Conservation (phyloP, 1,140 invertebrate genomes). For the Drosophila burlai region DNA sequence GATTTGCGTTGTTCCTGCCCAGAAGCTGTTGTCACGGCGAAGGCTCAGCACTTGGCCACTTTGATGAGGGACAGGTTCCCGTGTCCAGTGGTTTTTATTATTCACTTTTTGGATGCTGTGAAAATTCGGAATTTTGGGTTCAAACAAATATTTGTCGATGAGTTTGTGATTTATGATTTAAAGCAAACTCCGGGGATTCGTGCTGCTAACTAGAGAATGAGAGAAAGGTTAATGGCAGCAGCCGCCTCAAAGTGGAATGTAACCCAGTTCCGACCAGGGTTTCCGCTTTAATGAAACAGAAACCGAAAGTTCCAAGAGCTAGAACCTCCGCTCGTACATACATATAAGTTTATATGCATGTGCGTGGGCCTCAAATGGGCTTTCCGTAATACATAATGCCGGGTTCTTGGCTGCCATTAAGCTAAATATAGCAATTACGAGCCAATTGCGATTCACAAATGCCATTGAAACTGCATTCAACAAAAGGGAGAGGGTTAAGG, state of each 20-base stretch:
- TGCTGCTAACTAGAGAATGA: neutral
- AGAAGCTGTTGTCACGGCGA: slow-evolving; percentile 73
- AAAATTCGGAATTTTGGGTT: slow-evolving; percentile 52
- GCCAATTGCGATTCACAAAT: slow-evolving; percentile 80
- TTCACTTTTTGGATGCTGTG: slow-evolving; percentile 54
- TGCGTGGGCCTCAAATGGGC: slow-evolving; percentile 29
- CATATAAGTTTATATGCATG: slow-evolving; percentile 3
- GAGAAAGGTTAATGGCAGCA: slow-evolving; percentile 31
- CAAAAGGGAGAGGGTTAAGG: slow-evolving; percentile 27
- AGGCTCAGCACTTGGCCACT: slow-evolving; percentile 30
- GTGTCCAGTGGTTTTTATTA: slow-evolving; percentile 10
- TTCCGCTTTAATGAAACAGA: slow-evolving; percentile 69
- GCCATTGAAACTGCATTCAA: slow-evolving; percentile 81
- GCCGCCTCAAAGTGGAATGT: slow-evolving; percentile 35
- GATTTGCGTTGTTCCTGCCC: slow-evolving; percentile 60
- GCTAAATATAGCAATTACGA: slow-evolving; percentile 81
- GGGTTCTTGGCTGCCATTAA: slow-evolving; percentile 72
- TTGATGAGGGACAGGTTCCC: slow-evolving; percentile 18
- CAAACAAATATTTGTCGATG: slow-evolving; percentile 66
- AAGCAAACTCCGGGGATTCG: neutral
- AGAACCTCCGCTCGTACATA: slow-evolving; percentile 1
- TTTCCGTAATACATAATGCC: slow-evolving; percentile 60
- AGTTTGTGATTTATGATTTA: slow-evolving; percentile 63
- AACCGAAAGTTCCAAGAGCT: slow-evolving; percentile 68
- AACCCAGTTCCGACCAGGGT: slow-evolving; percentile 58